Percentiles rank a stretch among this genome's conserved stretches.
phyloP scores from a whole-genome alignment of 2,113 vertebrate species.

The Hippotragus niger region DNA sequence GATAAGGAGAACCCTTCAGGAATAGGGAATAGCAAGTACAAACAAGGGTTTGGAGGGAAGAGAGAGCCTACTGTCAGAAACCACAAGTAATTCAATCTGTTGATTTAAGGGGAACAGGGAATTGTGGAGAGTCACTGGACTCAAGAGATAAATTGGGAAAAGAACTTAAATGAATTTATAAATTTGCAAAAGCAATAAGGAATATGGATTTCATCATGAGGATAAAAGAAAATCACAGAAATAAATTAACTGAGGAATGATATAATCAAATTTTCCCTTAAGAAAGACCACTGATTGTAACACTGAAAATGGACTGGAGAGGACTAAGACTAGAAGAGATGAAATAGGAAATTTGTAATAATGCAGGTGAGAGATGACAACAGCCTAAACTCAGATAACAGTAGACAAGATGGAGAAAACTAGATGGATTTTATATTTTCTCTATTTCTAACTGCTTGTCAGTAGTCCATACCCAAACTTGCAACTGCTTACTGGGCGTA shows the following conservation, averaged over 20 bases:
- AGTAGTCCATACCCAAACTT: neutral
- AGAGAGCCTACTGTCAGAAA: neutral
- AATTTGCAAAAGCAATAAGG: conserved; percentile 28
- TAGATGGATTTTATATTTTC: neutral
- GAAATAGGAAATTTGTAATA: neutral
- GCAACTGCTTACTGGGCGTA: neutral
- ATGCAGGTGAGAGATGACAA: neutral
- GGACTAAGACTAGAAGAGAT: neutral
- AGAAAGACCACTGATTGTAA: neutral
- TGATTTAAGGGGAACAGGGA: neutral
- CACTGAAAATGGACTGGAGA: neutral
- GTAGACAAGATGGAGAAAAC: neutral
- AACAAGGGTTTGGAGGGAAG: neutral
- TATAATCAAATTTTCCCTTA: neutral
- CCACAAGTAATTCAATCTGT: neutral
- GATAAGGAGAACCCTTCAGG: neutral
- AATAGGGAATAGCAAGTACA: neutral
- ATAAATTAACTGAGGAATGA: conserved; percentile 20
- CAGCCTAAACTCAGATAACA: neutral
- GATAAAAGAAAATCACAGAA: conserved; percentile 37
- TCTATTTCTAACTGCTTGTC: neutral
- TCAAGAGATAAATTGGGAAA: neutral
- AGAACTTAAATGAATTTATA: conserved; percentile 30
- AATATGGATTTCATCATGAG: conserved; percentile 8
- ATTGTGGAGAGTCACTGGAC: neutral